Conservation (phyloP, 2,888 invertebrate species). For the Eupeodes luniger region DNA sequence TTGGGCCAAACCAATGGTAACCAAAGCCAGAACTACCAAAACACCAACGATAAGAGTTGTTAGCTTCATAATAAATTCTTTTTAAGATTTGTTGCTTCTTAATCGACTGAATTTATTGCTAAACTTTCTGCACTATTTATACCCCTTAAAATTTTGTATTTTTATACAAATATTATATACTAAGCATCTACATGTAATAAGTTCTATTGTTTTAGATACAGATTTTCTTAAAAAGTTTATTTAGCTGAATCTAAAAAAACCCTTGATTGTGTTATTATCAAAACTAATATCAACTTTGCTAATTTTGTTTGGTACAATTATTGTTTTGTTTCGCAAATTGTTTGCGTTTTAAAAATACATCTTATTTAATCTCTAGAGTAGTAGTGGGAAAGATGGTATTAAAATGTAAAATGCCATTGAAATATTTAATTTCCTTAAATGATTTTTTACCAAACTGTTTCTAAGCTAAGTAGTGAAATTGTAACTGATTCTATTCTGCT, state of each 20-base stretch:
- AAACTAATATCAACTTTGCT: neutral
- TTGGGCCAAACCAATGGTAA: neutral
- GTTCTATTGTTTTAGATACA: neutral
- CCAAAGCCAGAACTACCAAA: neutral
- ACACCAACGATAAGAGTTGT: neutral
- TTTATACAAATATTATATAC: neutral
- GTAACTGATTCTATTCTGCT: no score
- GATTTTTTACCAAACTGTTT: no score
- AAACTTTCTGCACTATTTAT: neutral
- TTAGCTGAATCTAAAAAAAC: neutral
- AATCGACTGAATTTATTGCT: neutral
- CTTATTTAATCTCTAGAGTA: no score
- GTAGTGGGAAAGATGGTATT: no score
- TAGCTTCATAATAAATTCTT: neutral
- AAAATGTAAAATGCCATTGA: no score
- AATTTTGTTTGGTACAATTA: neutral
- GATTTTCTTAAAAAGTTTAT: neutral
- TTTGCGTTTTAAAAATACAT: neutral
- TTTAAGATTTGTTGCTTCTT: neutral
- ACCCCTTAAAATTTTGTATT: neutral
- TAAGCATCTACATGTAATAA: neutral
- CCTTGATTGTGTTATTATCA: neutral
- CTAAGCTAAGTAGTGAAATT: no score
- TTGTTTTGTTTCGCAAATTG: neutral
- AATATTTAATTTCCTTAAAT: no score